Conservation (phyloP, 1,140 invertebrate genomes). For the Zaprionus lachaisei region DNA sequence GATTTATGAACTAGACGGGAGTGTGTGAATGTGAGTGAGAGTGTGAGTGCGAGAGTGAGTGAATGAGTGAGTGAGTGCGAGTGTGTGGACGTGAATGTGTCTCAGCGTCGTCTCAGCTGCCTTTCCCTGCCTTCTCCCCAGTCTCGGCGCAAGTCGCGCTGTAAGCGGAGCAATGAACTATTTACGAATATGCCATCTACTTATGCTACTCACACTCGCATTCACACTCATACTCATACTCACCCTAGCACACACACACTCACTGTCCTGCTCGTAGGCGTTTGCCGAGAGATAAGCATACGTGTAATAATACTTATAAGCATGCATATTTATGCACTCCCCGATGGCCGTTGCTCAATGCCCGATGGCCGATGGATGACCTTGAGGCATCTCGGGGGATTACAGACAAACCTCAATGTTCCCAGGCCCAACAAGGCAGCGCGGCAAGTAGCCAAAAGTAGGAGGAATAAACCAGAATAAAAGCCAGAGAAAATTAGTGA, state of each 20-base stretch:
- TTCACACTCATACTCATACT: constrained; percentile 32
- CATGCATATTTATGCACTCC: constrained; percentile 49
- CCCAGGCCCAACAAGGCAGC: constrained; percentile 18
- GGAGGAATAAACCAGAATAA: constrained; percentile 5
- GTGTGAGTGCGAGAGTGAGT: constrained; percentile 1
- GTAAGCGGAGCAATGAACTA: constrained; percentile 76
- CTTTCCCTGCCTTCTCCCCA: constrained; percentile 5
- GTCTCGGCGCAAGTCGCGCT: constrained; percentile 49
- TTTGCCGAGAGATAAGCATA: constrained; percentile 46
- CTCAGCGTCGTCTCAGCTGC: constrained; percentile 47
- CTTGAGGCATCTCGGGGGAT: constrained; percentile 40
- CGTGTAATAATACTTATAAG: constrained; percentile 41
- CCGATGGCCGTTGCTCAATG: background rate
- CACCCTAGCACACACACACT: constrained; percentile 31
- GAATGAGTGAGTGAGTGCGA: constrained; percentile 11
- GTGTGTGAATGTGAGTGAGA: constrained; percentile 28
- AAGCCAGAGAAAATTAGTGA: background rate
- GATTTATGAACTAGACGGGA: constrained; percentile 73
- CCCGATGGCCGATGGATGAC: constrained; percentile 34
- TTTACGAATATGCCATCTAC: constrained; percentile 68
- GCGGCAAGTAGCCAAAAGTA: constrained; percentile 1
- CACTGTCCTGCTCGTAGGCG: constrained; percentile 35
- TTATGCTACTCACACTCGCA: constrained; percentile 39
- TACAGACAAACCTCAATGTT: constrained; percentile 14
- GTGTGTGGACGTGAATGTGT: constrained; percentile 36